phyloP scores from a whole-genome alignment of 2,797 vertebrate species.

The Vespertilio murinus region DNA sequence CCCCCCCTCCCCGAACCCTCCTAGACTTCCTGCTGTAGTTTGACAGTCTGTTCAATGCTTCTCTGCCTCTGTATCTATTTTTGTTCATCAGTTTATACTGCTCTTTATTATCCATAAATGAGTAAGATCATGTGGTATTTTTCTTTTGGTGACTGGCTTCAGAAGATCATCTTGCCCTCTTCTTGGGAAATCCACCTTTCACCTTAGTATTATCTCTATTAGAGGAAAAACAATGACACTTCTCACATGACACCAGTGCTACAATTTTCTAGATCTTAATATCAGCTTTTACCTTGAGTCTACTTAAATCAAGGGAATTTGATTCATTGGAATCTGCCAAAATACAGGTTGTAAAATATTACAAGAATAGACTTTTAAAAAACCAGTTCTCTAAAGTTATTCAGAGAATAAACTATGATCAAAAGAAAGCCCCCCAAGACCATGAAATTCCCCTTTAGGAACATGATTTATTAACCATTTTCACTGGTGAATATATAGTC shows the following conservation, averaged over 20 bases:
- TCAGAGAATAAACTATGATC: not conserved
- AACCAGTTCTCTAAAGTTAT: constrained; percentile 27
- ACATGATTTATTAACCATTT: constrained; percentile 46
- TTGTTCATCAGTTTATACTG: too few relatives aligned
- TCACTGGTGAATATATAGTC: not conserved
- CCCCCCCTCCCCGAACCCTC: too few relatives aligned
- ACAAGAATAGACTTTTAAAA: constrained; percentile 13
- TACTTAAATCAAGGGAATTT: constrained; percentile 46
- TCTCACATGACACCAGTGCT: not conserved
- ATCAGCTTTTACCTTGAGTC: constrained; percentile 38
- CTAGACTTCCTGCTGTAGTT: too few relatives aligned
- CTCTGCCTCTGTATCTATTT: too few relatives aligned
- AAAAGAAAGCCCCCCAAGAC: constrained; percentile 14
- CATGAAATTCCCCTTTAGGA: constrained; percentile 17
- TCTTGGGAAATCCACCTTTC: not conserved
- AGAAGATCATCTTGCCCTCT: not conserved
- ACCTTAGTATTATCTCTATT: not conserved
- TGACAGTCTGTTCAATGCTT: too few relatives aligned
- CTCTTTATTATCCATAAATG: too few relatives aligned
- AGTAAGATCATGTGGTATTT: too few relatives aligned
- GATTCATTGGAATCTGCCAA: constrained; percentile 51
- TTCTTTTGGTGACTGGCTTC: too few relatives aligned
- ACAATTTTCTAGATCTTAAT: constrained; percentile 53
- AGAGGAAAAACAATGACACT: not conserved
- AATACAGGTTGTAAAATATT: constrained; percentile 42